phyloP scores from a whole-genome alignment of 1,140 invertebrate genomes.

The Drosophila lacteicornis region DNA sequence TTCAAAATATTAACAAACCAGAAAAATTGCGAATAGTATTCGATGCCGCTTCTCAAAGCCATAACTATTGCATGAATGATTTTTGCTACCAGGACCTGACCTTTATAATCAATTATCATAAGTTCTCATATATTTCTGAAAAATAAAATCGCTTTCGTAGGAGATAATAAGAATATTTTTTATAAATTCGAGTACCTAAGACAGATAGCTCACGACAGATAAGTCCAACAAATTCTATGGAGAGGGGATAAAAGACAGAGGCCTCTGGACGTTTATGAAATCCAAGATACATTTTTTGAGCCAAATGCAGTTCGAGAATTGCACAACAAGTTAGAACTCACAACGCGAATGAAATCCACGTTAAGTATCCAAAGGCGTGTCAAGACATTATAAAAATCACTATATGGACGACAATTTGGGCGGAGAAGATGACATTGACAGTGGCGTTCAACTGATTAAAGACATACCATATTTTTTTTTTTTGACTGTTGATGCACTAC shows the following conservation, averaged over 20 bases:
- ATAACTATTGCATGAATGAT: conserved; percentile 21
- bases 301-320: conserved; percentile 29
- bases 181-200: conserved; percentile 17
- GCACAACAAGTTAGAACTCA: conserved; percentile 44
- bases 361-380: no score
- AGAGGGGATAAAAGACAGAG: not conserved
- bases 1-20: no score
- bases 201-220: not conserved
- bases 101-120: conserved; percentile 14
- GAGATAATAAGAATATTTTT: conserved; percentile 26
- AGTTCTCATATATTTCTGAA: conserved; percentile 25
- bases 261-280: conserved; percentile 32
- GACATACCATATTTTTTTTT: no score
- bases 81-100: conserved; percentile 29
- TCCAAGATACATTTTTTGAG: conserved; percentile 32
- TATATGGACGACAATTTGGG: no score
- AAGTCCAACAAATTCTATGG: conserved; percentile 15
- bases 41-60: conserved; percentile 7
- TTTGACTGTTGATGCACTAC: no score
- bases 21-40: conserved; percentile 17
- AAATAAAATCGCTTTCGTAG: no score
- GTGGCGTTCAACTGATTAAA: no score
- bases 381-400: no score
- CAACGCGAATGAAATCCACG: conserved; percentile 7
- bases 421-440: no score